A percentile compares a stretch with the other conserved stretches of the same genome.
These are phyloP conservation scores for Chaetodon trifasciatus DNA, from an alignment of 2,797 vertebrate species.

Conservation along the genomic window DNA sequence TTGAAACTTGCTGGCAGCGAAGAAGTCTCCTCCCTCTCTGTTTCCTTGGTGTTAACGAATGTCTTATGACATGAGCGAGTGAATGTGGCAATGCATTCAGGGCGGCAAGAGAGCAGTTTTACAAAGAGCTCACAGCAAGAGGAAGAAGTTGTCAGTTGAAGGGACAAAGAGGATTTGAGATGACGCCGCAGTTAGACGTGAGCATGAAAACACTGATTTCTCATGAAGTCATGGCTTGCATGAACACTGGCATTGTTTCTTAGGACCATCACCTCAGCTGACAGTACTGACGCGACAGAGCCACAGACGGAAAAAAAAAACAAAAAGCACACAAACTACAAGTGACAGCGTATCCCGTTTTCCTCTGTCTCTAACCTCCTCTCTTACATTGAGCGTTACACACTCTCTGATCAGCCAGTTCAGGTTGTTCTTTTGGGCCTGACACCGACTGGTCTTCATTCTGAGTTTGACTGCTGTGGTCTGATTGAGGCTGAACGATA, in stretches of 20 bases:
- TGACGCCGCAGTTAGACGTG: constrained; percentile 1
- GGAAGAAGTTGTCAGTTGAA: constrained; percentile 21
- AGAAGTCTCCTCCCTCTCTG: constrained; percentile 1
- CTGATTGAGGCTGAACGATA: constrained; percentile 62
- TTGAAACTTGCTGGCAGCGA: background rate
- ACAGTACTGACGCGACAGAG: constrained; percentile 68
- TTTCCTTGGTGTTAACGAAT: constrained; percentile 18
- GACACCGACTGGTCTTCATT: constrained; percentile 30
- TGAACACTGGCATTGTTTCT: constrained; percentile 69
- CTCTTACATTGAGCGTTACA: constrained; percentile 16
- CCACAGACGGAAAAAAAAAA: constrained; percentile 54
- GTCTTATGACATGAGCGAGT: constrained; percentile 1
- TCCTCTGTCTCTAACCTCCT: background rate
- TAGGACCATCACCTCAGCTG: constrained; percentile 76
- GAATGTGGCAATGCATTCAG: background rate
- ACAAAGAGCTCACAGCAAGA: background rate
- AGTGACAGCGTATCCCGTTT: constrained; percentile 10
- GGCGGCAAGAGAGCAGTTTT: constrained; percentile 14
- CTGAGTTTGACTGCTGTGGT: constrained; percentile 52
- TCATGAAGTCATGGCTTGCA: constrained; percentile 60
- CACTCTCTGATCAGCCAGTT: constrained; percentile 20
- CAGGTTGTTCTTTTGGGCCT: constrained; percentile 15
- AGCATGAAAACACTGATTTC: constrained; percentile 58
- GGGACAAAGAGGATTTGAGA: constrained; percentile 56
- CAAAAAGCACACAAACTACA: constrained; percentile 4